phyloP scores from a whole-genome alignment of 2,797 vertebrate species.

The Premnoplex brunnescens region DNA sequence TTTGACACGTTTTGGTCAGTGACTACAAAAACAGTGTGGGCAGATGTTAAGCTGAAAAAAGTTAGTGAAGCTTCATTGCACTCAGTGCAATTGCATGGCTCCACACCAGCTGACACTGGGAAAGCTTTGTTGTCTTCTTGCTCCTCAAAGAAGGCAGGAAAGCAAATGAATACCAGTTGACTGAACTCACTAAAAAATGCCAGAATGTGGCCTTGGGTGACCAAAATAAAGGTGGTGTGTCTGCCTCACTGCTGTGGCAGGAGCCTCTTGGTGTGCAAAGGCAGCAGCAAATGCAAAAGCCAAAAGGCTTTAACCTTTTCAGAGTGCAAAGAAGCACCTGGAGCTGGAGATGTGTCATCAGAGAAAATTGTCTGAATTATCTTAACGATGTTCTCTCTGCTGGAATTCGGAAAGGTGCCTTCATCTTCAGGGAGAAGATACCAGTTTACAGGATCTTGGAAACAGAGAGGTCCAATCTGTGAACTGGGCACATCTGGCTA shows the following conservation, averaged over 20 bases:
- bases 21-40: neutral
- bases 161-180: neutral
- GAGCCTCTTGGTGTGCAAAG: neutral
- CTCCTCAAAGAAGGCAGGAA: neutral
- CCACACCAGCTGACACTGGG: neutral
- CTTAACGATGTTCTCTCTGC: neutral
- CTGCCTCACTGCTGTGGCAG: neutral
- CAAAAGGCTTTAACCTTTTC: constrained; percentile 12
- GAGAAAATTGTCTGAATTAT: constrained; percentile 28
- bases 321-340: neutral
- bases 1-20: neutral
- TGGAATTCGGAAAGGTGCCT: constrained; percentile 16
- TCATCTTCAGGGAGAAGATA: neutral
- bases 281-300: neutral
- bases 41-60: neutral
- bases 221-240: neutral
- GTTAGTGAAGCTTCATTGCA: neutral
- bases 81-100: rapidly evolving
- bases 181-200: neutral
- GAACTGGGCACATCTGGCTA: neutral
- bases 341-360: constrained; percentile 32
- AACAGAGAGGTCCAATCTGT: neutral
- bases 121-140: neutral
- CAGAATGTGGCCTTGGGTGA: neutral
- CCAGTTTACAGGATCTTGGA: neutral